phyloP scores from a whole-genome alignment of 1,140 invertebrate genomes.

The Goniozus legneri region DNA sequence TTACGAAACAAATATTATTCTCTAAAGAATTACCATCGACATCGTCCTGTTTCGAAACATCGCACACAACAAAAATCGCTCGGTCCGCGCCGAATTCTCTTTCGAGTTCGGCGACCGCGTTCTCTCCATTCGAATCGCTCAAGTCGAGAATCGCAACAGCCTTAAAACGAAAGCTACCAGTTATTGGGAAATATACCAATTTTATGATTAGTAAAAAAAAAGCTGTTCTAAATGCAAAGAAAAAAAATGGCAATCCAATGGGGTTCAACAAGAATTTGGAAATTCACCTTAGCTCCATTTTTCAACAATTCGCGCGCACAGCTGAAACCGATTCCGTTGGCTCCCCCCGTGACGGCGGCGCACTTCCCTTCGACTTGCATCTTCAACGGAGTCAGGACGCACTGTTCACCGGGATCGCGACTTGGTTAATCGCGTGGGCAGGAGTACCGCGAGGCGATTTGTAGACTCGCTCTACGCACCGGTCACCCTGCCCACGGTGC shows the following conservation, averaged over 20 bases:
- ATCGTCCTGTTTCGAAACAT: slow-evolving; percentile 32
- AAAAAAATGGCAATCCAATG: background rate
- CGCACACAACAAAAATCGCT: slow-evolving; percentile 38
- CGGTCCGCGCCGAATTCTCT: slow-evolving; percentile 39
- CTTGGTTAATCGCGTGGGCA: too few relatives aligned
- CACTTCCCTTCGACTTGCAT: slow-evolving; percentile 37
- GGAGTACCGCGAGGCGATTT: too few relatives aligned
- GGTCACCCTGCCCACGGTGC: too few relatives aligned
- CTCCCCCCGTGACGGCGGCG: slow-evolving; percentile 56
- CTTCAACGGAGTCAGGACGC: too few relatives aligned
- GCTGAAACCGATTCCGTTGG: slow-evolving; percentile 55
- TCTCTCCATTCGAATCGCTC: slow-evolving; percentile 17
- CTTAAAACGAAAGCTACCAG: slow-evolving; percentile 8
- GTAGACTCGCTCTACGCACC: too few relatives aligned
- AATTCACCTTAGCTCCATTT: slow-evolving; percentile 52
- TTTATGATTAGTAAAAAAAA: too few relatives aligned
- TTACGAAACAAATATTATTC: background rate
- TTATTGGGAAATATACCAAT: background rate
- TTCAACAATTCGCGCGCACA: slow-evolving; percentile 48
- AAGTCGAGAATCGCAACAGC: slow-evolving; percentile 19
- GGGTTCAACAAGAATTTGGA: background rate
- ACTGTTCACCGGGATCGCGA: too few relatives aligned
- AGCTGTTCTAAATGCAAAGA: background rate
- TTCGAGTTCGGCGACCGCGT: slow-evolving; percentile 14
- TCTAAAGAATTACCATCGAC: slow-evolving; percentile 12